Percentiles rank a stretch among this genome's conserved stretches.
These are phyloP conservation scores for Callitettix versicolor DNA, from an alignment of 1,140 invertebrate genomes.

Conservation along the genomic window DNA sequence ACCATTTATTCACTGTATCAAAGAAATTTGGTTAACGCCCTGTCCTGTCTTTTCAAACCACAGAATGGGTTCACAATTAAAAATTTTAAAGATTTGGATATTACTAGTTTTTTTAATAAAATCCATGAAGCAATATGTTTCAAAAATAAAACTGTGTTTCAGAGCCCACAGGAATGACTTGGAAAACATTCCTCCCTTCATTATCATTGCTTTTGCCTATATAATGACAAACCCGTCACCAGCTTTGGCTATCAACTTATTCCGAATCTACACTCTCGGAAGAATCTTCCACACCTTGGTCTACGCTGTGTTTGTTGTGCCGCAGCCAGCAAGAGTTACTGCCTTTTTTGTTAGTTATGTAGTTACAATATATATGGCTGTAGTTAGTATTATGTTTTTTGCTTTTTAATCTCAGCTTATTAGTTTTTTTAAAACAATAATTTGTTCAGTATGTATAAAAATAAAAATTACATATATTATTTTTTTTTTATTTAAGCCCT, in stretches of 20 bases:
- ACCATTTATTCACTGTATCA: no score
- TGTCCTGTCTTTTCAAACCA: no score
- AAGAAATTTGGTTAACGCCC: no score
- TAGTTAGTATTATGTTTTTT: no score
- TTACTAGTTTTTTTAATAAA: no score
- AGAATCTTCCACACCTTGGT: slow-evolving; percentile 48
- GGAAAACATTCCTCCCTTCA: slow-evolving; percentile 55
- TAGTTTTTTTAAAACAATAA: no score
- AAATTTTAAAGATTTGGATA: no score
- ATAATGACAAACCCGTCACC: slow-evolving; percentile 42
- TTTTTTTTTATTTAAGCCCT: no score
- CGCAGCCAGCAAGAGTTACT: slow-evolving; percentile 47
- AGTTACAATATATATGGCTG: slow-evolving; percentile 41
- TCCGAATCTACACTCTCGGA: slow-evolving; percentile 43
- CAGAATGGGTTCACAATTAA: not conserved
- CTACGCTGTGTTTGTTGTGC: slow-evolving; percentile 41
- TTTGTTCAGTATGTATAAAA: no score
- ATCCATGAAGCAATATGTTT: no score
- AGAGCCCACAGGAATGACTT: slow-evolving; percentile 59
- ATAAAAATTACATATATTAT: no score
- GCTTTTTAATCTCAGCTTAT: no score
- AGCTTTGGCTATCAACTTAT: slow-evolving; percentile 42
- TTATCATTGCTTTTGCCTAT: slow-evolving; percentile 47
- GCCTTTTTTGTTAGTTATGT: slow-evolving; percentile 38
- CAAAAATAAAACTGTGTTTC: slow-evolving; percentile 25